These are phyloP conservation scores for Urocynchramus pylzowi DNA, from an alignment of 2,113 vertebrate genomes.

Conservation along the genomic window DNA sequence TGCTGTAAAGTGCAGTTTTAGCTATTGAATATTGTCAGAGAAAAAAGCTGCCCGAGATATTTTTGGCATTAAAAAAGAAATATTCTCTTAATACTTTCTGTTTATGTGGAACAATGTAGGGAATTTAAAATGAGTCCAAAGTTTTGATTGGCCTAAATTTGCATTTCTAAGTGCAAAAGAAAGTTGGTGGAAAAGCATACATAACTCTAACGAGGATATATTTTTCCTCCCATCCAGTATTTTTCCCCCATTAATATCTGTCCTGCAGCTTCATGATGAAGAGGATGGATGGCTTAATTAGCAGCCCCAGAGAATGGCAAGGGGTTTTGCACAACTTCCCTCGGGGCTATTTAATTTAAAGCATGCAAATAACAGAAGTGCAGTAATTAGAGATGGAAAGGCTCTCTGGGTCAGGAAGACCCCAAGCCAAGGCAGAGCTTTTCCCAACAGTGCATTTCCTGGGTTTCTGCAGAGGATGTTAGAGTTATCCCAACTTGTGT, in stretches of 20 bases:
- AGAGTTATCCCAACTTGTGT: not conserved
- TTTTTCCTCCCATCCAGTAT: not conserved
- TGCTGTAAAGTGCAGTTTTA: not conserved
- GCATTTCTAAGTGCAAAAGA: not conserved
- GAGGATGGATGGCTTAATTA: not conserved
- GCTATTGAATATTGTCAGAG: not conserved
- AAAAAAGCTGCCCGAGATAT: not conserved
- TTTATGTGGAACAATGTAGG: not conserved
- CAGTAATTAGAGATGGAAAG: not conserved
- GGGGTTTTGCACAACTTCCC: not conserved
- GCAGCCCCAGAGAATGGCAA: not conserved
- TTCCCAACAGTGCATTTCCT: not conserved
- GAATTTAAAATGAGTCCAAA: not conserved
- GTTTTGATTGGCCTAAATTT: not conserved
- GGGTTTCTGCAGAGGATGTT: not conserved
- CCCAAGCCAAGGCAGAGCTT: not conserved
- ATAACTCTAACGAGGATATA: not conserved
- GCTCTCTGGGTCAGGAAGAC: not conserved
- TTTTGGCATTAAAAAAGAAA: not conserved
- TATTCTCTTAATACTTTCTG: not conserved
- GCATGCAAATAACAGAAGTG: not conserved
- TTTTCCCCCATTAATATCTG: not conserved
- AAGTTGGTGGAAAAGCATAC: not conserved
- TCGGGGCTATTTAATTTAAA: not conserved
- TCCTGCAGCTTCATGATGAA: not conserved